These are phyloP conservation scores for Zaprionus obscuricornis DNA, from an alignment of 2,888 invertebrate genomes.

Conservation along the genomic window DNA sequence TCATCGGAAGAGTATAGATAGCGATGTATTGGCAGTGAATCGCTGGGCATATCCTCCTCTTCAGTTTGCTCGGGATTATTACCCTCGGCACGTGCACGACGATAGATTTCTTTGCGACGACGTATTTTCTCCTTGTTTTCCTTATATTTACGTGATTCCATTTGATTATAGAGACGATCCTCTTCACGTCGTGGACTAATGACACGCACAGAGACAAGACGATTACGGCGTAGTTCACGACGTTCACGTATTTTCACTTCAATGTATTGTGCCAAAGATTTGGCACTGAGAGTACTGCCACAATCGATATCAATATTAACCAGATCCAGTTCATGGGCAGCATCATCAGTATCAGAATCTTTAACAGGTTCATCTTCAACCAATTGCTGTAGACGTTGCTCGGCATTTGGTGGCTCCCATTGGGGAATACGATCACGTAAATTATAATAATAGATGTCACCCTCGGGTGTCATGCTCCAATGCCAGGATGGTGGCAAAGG, in stretches of 20 bases:
- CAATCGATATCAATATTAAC: constrained; percentile 42
- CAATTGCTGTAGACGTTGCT: constrained; percentile 80
- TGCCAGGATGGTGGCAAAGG: constrained; percentile 93
- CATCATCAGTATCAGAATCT: constrained; percentile 26
- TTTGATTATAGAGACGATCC: constrained; percentile 88
- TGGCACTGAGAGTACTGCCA: constrained; percentile 61
- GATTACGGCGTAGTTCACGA: constrained; percentile 84
- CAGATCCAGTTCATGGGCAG: constrained; percentile 26
- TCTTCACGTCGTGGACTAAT: constrained; percentile 92
- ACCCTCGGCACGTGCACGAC: constrained; percentile 54
- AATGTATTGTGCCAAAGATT: constrained; percentile 71
- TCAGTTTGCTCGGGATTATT: neutral
- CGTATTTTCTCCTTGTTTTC: constrained; percentile 91
- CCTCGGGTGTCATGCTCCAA: constrained; percentile 91
- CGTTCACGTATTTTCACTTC: constrained; percentile 84
- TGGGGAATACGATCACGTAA: constrained; percentile 89
- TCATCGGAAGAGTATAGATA: constrained; percentile 58
- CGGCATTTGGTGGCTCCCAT: constrained; percentile 88
- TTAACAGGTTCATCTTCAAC: constrained; percentile 38
- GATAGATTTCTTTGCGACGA: constrained; percentile 83
- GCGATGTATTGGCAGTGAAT: constrained; percentile 53
- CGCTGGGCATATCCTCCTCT: constrained; percentile 1
- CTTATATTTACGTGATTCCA: constrained; percentile 90
- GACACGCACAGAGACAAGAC: constrained; percentile 86
- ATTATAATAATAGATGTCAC: constrained; percentile 96